Conservation (phyloP, 2,113 vertebrate genomes). For the Dendrocopos noguchii region DNA sequence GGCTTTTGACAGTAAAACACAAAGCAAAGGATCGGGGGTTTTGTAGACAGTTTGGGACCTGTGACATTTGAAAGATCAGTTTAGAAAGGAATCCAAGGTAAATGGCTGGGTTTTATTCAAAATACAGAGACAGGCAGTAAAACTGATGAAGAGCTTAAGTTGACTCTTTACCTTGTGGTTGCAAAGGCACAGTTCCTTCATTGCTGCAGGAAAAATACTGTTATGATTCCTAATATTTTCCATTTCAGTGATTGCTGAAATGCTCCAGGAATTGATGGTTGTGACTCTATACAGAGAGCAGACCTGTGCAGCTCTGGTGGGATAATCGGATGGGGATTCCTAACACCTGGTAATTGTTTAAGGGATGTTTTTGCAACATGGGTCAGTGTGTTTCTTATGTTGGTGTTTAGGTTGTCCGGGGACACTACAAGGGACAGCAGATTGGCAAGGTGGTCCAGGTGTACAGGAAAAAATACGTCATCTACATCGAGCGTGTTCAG, state of each 20-base stretch:
- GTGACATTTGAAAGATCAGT: not conserved
- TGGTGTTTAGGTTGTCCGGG: constrained; percentile 84
- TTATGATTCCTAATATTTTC: accelerated
- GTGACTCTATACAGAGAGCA: not conserved
- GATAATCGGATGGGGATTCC: accelerated
- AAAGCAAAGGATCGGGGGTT: not conserved
- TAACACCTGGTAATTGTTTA: accelerated
- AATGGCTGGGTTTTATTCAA: not conserved
- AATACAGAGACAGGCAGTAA: not conserved
- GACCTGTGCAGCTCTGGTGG: not conserved
- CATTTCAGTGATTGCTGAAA: not conserved
- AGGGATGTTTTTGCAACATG: not conserved
- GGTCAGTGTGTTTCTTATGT: not conserved
- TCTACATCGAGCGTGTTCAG: constrained; percentile 94
- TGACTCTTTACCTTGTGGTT: accelerated
- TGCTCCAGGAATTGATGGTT: accelerated
- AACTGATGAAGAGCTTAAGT: not conserved
- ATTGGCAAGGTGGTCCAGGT: constrained; percentile 95
- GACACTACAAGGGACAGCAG: constrained; percentile 96
- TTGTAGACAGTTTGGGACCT: not conserved
- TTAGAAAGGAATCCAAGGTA: not conserved
- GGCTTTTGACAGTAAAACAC: accelerated
- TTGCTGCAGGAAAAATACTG: accelerated
- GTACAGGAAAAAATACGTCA: constrained; percentile 93
- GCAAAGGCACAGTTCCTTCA: not conserved